A percentile compares a stretch with the other conserved stretches of the same genome.
These are phyloP conservation scores for Pedicia rivosa DNA, from an alignment of 2,888 invertebrate species.

Conservation along the genomic window DNA sequence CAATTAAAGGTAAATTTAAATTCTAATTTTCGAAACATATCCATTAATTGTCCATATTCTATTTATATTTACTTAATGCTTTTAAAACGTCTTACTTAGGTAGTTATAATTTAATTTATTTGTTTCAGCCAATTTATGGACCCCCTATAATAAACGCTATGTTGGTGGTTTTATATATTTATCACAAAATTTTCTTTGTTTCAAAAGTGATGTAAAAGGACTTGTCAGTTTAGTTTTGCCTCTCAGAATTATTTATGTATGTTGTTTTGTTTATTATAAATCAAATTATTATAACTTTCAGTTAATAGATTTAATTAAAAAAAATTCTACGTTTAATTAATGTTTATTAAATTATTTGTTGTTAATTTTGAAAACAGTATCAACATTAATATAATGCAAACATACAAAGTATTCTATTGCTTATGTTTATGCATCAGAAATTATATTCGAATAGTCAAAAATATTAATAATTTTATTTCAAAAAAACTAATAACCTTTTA, in stretches of 20 bases:
- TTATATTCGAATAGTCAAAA: too few species aligned
- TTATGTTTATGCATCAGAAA: too few species aligned
- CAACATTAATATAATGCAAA: too few species aligned
- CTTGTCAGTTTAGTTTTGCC: constrained; percentile 82
- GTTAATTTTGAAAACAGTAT: too few species aligned
- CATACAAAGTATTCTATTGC: too few species aligned
- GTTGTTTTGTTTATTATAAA: constrained; percentile 3
- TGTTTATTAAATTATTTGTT: too few species aligned
- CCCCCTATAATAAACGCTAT: constrained; percentile 84
- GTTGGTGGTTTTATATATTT: constrained; percentile 79
- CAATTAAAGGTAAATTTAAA: constrained; percentile 59
- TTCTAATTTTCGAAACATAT: neutral
- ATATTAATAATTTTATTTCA: too few species aligned
- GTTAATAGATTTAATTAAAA: too few species aligned
- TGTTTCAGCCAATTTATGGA: constrained; percentile 52
- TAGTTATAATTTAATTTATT: neutral
- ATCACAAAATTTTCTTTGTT: constrained; percentile 90
- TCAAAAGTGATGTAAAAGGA: constrained; percentile 73
- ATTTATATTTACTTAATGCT: neutral
- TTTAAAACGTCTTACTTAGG: too few species aligned
- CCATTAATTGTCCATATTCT: neutral
- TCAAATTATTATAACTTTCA: constrained; percentile 11
- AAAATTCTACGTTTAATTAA: too few species aligned
- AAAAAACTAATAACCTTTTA: too few species aligned
- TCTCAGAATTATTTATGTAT: constrained; percentile 55